Percentiles rank a stretch among this genome's conserved stretches.
Conservation (phyloP, 37 sponge, comb jelly and placozoan genomes). For the Lycopodina hypogea region DNA sequence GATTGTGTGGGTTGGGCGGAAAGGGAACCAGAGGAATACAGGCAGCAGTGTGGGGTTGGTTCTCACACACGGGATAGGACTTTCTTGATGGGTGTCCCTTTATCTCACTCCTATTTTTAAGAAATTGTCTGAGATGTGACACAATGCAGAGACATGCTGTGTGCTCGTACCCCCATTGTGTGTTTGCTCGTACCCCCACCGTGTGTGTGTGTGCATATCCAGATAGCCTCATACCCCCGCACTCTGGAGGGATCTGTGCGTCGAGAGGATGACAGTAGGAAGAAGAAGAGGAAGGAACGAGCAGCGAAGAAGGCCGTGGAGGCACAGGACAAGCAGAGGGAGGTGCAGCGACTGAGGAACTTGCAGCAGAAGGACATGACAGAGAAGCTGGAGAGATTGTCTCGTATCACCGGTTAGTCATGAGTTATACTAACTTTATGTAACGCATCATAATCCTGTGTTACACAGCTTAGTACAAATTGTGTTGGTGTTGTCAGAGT, state of each 20-base stretch:
- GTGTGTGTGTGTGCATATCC: neutral
- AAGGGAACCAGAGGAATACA: too few relatives aligned
- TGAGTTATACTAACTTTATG: neutral
- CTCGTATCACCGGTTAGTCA: constrained; percentile 34
- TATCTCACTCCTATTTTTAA: too few relatives aligned
- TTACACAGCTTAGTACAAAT: neutral
- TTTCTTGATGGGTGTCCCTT: neutral
- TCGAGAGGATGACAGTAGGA: constrained; percentile 61
- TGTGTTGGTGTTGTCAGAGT: too few relatives aligned
- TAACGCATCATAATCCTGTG: constrained; percentile 11
- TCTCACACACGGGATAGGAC: neutral
- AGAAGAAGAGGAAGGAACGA: constrained; percentile 73
- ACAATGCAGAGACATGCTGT: too few relatives aligned
- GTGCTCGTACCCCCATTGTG: too few relatives aligned
- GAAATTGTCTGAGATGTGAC: too few relatives aligned
- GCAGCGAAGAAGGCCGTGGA: constrained; percentile 74
- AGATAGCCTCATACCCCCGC: constrained; percentile 83
- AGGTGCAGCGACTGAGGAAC: constrained; percentile 88
- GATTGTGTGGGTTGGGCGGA: neutral
- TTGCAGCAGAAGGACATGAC: constrained; percentile 82
- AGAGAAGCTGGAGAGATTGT: constrained; percentile 73
- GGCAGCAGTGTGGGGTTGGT: neutral
- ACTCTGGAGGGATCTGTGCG: constrained; percentile 74
- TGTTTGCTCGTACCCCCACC: too few relatives aligned
- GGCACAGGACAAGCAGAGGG: constrained; percentile 74